Conservation (phyloP, 1,140 invertebrate genomes). For the Saxidomus purpurata region DNA sequence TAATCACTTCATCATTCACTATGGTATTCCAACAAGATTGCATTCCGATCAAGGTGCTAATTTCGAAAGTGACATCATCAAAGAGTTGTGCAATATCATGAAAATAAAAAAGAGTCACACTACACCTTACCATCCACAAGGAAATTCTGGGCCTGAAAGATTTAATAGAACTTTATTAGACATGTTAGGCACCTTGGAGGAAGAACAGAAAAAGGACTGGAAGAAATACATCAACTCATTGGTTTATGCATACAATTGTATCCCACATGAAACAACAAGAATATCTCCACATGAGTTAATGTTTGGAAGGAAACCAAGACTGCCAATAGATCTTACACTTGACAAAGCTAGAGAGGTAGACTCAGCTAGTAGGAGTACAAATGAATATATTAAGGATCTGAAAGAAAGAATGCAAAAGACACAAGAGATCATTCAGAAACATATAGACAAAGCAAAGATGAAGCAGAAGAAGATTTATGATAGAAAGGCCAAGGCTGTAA, state of each 20-base stretch:
- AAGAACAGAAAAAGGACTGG: constrained; percentile 53
- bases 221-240: constrained; percentile 50
- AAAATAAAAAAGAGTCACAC: constrained; percentile 25
- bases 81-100: constrained; percentile 2
- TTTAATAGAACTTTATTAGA: constrained; percentile 58
- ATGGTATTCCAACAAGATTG: background rate
- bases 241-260: constrained; percentile 60
- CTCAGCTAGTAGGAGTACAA: no score
- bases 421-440: no score
- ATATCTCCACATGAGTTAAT: constrained; percentile 46
- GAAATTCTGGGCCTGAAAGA: constrained; percentile 42
- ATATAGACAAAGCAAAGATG: no score
- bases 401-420: no score
- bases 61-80: constrained; percentile 24
- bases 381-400: no score
- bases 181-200: constrained; percentile 49
- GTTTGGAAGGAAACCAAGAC: constrained; percentile 53
- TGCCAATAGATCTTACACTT: constrained; percentile 19
- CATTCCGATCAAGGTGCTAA: constrained; percentile 33
- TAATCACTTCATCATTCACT: constrained; percentile 19
- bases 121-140: constrained; percentile 55
- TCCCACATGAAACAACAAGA: constrained; percentile 33
- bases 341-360: no score
- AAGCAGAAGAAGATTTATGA: constrained; percentile 25
- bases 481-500: background rate